Base-by-base conservation (phyloP, 2,797 vertebrate species). In the Erpetoichthys calabaricus region DNA sequence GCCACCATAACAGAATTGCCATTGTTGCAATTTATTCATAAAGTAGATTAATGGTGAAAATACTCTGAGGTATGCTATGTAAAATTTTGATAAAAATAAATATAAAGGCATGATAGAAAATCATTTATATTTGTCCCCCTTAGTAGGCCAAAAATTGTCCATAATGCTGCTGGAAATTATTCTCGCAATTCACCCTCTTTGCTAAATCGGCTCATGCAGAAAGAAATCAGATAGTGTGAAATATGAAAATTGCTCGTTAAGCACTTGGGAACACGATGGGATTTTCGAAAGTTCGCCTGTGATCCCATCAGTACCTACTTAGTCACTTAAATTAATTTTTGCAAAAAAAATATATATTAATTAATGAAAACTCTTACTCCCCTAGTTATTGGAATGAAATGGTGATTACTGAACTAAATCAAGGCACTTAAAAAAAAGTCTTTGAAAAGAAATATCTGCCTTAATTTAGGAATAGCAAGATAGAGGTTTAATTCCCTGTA, bases 311-410 rank as follows among this genome's bases (percentile, higher is more conserved):
- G 70, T 73, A 80, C 81, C 75, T 81, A 76, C 78, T 83, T 81
- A 76, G 76, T 82, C 82, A 76, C 67, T 65, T 84, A 86, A 84
- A 82, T 91, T 90, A 88, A 86, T 82, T 81, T 85, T 80, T 85
- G 70, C 5, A 84, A 83, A 73, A 76, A 73, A 78, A 72, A 79
- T 81, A 25, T 25, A 25, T 25, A 25, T 78, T 83, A 86, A 86
- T 86, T 82, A 86, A 82, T 75, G 47, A 49, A 49, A 49, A 49
- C 47, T 7, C 47, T n/a, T 3, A 62, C 62, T 4, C 6, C 64
- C 45, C 53, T 43, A 8, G 61, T 64, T 72, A 70, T 78, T 73
- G 65, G 71, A 73, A 54, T 74, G 68, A 74, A 69, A 65, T 57
- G 61, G 61, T 67, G 63, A 80, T 71, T 66, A 70, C 62, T 65